Evolutionary conservation across 92 coral and sea anemone genomes (phyloP).

Genomic region (Parazoanthus swiftii): DNA sequence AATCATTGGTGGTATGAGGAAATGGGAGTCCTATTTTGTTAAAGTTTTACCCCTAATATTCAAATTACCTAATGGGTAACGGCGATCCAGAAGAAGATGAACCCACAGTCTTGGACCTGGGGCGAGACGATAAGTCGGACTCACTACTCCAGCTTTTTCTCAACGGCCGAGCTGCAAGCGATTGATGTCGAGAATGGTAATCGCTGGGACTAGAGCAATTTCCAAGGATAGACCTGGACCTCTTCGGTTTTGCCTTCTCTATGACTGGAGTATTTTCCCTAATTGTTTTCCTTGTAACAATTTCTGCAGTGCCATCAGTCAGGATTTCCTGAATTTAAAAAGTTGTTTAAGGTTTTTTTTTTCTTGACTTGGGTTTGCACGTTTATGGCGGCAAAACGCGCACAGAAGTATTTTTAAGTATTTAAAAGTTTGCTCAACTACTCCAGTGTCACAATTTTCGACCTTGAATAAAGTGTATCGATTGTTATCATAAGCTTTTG

Average conservation of each 20-base stretch:
- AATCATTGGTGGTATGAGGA: not conserved
- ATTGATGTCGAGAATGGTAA: not conserved
- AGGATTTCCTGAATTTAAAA: not conserved
- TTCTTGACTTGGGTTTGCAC: too few species aligned
- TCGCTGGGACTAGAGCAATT: not conserved
- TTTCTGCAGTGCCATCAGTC: not conserved
- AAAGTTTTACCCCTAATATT: too few species aligned
- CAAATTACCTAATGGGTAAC: conserved; percentile 18
- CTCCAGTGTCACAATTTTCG: too few species aligned
- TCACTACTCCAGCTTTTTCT: conserved; percentile 44
- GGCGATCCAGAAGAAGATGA: conserved; percentile 33
- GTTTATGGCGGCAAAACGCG: not conserved
- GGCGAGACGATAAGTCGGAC: conserved; percentile 42
- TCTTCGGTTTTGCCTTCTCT: conserved; percentile 6
- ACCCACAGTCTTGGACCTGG: conserved; percentile 40
- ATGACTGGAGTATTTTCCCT: conserved; percentile 7
- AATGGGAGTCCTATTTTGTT: too few species aligned
- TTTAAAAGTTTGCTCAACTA: too few species aligned
- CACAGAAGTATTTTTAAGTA: not conserved
- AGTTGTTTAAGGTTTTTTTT: too few species aligned
- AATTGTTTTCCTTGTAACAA: conserved; percentile 24
- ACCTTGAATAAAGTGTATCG: too few species aligned
- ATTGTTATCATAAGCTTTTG: not conserved
- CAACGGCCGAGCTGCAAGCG: not conserved
- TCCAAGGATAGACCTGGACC: not conserved